Evolutionary conservation across 2,888 invertebrate species (phyloP), one percentile per base, ranked within the genome.

Genomic region (Drosophila neonasuta): DNA sequence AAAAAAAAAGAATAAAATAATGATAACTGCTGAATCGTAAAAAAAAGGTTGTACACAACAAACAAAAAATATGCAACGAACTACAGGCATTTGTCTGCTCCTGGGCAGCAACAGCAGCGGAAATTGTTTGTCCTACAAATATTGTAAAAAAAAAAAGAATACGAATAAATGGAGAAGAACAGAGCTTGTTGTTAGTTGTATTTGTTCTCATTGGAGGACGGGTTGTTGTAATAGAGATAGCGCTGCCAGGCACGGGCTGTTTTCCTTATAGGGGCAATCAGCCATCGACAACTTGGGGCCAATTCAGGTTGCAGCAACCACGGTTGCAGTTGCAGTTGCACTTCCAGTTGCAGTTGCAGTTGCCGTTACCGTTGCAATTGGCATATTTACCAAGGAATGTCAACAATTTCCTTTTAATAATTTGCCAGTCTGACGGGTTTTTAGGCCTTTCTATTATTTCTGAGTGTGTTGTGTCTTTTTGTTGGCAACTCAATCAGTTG

Each of bases 191-290:
- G 70, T 63, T 74, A 71, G 71, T 76, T 67, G 58, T 83, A 69
- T 80, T 79, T 80, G 68, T 71, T 71, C 68, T 73, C 62, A 45
- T 54, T 63, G 71, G 55, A 30, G 67, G 66, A 56, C 70, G 71
- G 69, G 68, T 69, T 71, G 78, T 80, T 68, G 77, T 81, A 87
- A 87, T 83, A 86, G 87, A 86, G 85, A 80, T 87, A 85, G 82
- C 64, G 68, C 74, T 63, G 74, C 42, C 59, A 68, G 59, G 66
- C 71, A 71, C 68, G 63, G 77, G 68, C 51, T 79, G 59, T 48
- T 69, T 79, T 83, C 82, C 88, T 87, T 88, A 86, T 88, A 86
- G 79, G 84, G 87, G 87, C 87, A 86, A 88, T 88, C 87, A 84
- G 80, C 64, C 84, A 85, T 82, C 85, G 83, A 76, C 77, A 79